Base-by-base conservation (phyloP, 2,113 vertebrate species). In the Quiscalus mexicanus region DNA sequence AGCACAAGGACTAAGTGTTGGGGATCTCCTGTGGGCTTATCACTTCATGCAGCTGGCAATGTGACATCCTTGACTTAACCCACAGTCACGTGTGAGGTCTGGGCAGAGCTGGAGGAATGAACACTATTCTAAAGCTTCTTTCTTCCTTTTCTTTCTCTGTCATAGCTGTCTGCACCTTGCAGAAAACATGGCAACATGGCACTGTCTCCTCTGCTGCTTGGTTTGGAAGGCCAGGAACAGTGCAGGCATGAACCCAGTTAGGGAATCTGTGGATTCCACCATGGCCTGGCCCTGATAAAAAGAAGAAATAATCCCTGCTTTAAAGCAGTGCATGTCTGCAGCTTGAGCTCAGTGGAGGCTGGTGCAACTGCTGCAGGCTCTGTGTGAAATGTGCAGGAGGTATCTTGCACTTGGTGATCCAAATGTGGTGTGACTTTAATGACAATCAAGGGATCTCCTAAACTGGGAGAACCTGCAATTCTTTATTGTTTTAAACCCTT, bases 21-120 rank as follows among this genome's bases (percentile, higher is more conserved):
- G 14, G 63, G 14, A 50, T 73, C 76, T 87, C 3, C 45, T 89
- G 12, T 81, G 68, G n/a, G 18, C 5, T 74, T 62, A 63, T 10
- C 24, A 5, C 37, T 39, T 60, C 5, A 9, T 33, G 53, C 30
- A 60, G 7, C 55, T 17, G 35, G 22, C 41, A 76, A 0, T 0
- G 1, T 68, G 67, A 52, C 55, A n/a, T 65, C 31, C n/a, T 59
- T 84, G 41, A 8, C 41, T 64, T 68, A 80, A 65, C 24, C 15
- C 22, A 24, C 9, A 49, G 79, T 63, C 19, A 31, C 0, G 1
- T 42, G 21, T 12, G 35, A 60, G 15, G 23, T 63, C 69, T 59
- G 52, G 24, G 33, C 35, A 71, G 39, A 85, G 62, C 65, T 90
- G 56, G 49, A 71, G 47, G 15, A 63, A 47, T 24, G 8, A 68